Conservation (phyloP, 1,140 invertebrate genomes). For the Drosophila eugracilis region DNA sequence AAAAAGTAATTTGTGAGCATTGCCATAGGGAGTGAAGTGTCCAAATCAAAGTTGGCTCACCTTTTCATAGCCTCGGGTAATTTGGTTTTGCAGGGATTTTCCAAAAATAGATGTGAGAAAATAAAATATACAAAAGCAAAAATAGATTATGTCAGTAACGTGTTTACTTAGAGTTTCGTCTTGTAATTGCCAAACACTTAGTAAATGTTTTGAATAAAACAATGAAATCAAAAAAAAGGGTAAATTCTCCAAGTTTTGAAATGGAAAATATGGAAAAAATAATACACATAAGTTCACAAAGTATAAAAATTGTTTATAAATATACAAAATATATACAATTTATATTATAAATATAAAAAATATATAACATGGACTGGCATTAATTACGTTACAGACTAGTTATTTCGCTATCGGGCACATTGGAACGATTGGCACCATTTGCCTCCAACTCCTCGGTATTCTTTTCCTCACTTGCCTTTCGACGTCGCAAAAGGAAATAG, state of each 20-base stretch:
- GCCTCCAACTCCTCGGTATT: conserved; percentile 49
- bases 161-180: too few relatives aligned
- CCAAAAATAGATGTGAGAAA: conserved; percentile 26
- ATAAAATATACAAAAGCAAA: neutral
- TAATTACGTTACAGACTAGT: conserved; percentile 72
- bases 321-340: conserved; percentile 23
- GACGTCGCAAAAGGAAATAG: conserved; percentile 63
- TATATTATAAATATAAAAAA: conserved; percentile 46
- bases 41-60: neutral
- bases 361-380: conserved; percentile 16
- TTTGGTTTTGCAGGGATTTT: conserved; percentile 13
- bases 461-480: conserved; percentile 47
- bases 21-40: conserved; percentile 3
- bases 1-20: conserved; percentile 39
- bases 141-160: neutral
- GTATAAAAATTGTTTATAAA: conserved; percentile 21
- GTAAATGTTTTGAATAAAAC: too few relatives aligned
- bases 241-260: too few relatives aligned
- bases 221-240: too few relatives aligned
- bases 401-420: conserved; percentile 66
- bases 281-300: neutral
- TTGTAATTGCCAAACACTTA: too few relatives aligned
- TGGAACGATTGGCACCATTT: conserved; percentile 39
- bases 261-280: too few relatives aligned
- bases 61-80: conserved; percentile 7